These are phyloP conservation scores for Catostylus mosaicus DNA, from an alignment of 30 jellyfish, hydroid and myxozoan species.

Conservation along the genomic window DNA sequence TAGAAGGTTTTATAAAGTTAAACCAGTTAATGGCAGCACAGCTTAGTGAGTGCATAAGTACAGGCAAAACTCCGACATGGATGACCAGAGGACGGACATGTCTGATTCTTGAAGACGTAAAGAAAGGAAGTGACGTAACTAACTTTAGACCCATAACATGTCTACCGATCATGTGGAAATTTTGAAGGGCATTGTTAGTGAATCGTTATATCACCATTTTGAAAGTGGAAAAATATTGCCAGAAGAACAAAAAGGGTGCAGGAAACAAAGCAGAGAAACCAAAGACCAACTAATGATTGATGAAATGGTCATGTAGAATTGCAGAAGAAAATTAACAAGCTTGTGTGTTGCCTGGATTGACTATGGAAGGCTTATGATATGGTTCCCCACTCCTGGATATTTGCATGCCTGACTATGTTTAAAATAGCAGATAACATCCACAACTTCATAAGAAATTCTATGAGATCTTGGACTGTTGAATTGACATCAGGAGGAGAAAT, in stretches of 20 bases:
- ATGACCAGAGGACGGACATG: neutral
- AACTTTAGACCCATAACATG: neutral
- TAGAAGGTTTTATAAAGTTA: too few species aligned
- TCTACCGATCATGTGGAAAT: neutral
- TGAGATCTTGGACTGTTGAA: conserved; percentile 17
- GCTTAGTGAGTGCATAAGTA: too few species aligned
- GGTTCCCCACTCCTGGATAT: conserved; percentile 25
- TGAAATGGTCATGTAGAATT: conserved; percentile 21
- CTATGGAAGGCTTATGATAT: conserved; percentile 7
- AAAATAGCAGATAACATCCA: neutral
- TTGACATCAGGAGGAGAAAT: conserved; percentile 8
- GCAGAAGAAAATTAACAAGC: conserved; percentile 36
- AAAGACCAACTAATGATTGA: conserved; percentile 44
- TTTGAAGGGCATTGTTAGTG: neutral
- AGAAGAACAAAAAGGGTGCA: conserved; percentile 28
- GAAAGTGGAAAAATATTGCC: conserved; percentile 9
- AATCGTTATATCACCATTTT: neutral
- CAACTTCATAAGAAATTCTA: neutral
- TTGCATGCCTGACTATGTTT: conserved; percentile 12
- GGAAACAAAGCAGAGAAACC: conserved; percentile 44
- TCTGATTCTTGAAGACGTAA: neutral
- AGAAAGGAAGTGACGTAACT: neutral
- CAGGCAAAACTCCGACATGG: neutral
- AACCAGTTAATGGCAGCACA: too few species aligned
- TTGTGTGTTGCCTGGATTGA: conserved; percentile 30